Base-by-base conservation (phyloP, 37 sponge, comb jelly and placozoan species). In the Hormiphora californensis region DNA sequence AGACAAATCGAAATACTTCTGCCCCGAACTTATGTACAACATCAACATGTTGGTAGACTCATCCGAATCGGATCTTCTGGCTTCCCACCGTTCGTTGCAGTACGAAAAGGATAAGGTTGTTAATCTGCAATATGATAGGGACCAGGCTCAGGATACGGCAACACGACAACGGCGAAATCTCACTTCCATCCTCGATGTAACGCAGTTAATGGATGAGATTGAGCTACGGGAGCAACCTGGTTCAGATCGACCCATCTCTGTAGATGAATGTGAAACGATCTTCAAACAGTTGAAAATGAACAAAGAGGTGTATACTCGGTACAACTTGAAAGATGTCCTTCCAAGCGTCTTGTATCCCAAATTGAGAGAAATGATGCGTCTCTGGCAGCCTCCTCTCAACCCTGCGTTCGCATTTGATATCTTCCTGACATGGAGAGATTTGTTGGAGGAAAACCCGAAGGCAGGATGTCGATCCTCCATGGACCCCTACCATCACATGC, bases 21-120 rank as follows among this genome's bases (percentile, higher is more conserved):
- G 94, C 5, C 92, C 92, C 12, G 95, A 94, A 57, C 88, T 98
- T 23, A 73, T 89, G 0, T 89, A 93, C 86, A 98, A 98, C 85
- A 73, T 98, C 12, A 54, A 89, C 39, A 78, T 94, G 1, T 88
- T 98, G 19, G 99, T 94, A n/a, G 92, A 91, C 9, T 69, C 88
- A 23, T 90, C 94, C 0, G 99, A 98, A 59, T 55, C 87, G 0
- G 93, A 92, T 0, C 90, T 96, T 11, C 87, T 96, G 17, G 39
- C 86, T 41, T 89, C 33, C 40, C 53, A 33, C 32, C 17, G 35
- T 25, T 90, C 86, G 78, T 85, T 93, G 28, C 89, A 90, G 27
- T 89, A 94, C 85, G 94, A 92, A 31, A 54, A 88, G 46, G 95
- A 97, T 78, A 86, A 89, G 54, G 39, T 94, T 15, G 92, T 94